Conservation (phyloP, 2,888 invertebrate genomes). For the Beris morrisii region DNA sequence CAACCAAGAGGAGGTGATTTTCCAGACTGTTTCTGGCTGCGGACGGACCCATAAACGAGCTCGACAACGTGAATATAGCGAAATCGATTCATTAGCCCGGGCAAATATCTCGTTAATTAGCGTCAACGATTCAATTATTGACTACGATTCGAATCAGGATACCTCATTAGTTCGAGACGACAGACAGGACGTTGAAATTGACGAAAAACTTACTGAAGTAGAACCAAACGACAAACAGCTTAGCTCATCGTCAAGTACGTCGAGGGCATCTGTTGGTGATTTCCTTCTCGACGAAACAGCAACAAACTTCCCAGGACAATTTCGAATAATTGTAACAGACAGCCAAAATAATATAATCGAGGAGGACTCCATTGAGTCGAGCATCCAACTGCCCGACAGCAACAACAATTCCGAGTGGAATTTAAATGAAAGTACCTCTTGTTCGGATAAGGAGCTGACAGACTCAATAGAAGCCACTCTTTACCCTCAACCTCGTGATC, state of each 20-base stretch:
- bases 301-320: slow-evolving; percentile 41
- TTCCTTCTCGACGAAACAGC: slow-evolving; percentile 56
- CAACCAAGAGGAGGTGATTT: slow-evolving; percentile 3
- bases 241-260: background rate
- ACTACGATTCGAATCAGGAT: slow-evolving; percentile 13
- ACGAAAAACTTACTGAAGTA: slow-evolving; percentile 44
- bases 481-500: background rate
- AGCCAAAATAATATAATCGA: slow-evolving; percentile 53
- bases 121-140: slow-evolving; percentile 6
- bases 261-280: slow-evolving; percentile 50
- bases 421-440: slow-evolving; percentile 15
- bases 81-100: slow-evolving; percentile 39
- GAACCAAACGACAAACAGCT: too few species aligned
- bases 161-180: slow-evolving; percentile 31
- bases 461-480: background rate
- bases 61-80: slow-evolving; percentile 46
- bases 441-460: background rate
- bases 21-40: slow-evolving; percentile 50
- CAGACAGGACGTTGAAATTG: slow-evolving; percentile 41
- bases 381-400: slow-evolving; percentile 5
- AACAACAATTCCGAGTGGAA: slow-evolving; percentile 21
- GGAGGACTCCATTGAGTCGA: slow-evolving; percentile 50
- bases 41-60: slow-evolving; percentile 52
- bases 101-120: slow-evolving; percentile 17
- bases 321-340: slow-evolving; percentile 54